Base-by-base conservation (phyloP, 2,113 vertebrate species). In the Python bivittatus region DNA sequence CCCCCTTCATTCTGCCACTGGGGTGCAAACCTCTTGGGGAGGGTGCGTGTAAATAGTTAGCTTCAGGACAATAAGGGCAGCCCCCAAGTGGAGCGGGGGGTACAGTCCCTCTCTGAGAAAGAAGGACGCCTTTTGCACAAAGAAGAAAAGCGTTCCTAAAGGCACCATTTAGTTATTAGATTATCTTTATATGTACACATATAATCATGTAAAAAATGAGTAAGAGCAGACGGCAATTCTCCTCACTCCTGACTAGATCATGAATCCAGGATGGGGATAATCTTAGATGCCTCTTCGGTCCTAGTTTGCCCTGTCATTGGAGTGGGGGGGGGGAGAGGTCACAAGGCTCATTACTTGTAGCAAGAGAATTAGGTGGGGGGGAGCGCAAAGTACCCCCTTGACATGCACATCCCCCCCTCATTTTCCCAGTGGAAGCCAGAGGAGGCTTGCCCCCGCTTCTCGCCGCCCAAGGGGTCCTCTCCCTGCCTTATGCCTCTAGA, bases 141-240 rank as follows among this genome's bases (percentile, higher is more conserved):
- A 13, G 88, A 15, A 90, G 68, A 86, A 79, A 60, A 57, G 84
- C 15, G 0, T 57, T 89, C 94, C 56, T 27, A 0, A 0, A 53
- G 85, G 93, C 84, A 4, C 0, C 53, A 68, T 95, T 95, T 91
- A 93, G 68, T 95, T 57, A 90, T 60, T 4, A 60, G 93, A 72
- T 0, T 93, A 92, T 93, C 92, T 96, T 94, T 92, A 94, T 96
- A 95, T 93, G 94, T 93, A 48, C 86, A 95, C 1, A 93, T 93
- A 95, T 25, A 52, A 57, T 88, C 15, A 88, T 29, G 0, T 68
- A 91, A 7, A 60, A 27, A 48, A 56, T 4, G 22, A 42, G 22
- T 56, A 22, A 23, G 2, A 0, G 68, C 68, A 72, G 20, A 88
- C 48, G 61, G 89, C 89, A 0, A 10, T 0, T 6, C 91, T 93